Evolutionary conservation across 2,888 invertebrate species (phyloP).

Genomic region (Drosophila neonasuta): DNA sequence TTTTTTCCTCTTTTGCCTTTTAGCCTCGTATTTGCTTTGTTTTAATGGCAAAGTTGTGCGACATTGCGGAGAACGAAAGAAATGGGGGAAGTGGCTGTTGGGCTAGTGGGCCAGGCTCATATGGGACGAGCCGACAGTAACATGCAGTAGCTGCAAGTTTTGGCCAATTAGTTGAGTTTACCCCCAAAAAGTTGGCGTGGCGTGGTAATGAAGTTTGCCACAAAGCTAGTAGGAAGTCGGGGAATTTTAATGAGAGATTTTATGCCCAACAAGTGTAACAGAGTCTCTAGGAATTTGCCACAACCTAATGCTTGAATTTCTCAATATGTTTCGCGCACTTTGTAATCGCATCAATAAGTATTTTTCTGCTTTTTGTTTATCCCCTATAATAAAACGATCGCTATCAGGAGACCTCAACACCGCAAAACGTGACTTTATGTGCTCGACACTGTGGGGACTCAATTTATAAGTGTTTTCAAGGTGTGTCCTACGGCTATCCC

Average conservation of each 20-base stretch:
- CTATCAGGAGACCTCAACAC: conserved; percentile 32
- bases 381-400: conserved; percentile 27
- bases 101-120: conserved; percentile 32
- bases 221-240: conserved; percentile 8
- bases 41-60: conserved; percentile 48
- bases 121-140: conserved; percentile 53
- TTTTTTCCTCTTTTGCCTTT: conserved; percentile 42
- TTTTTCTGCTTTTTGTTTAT: neutral
- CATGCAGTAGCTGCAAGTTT: conserved; percentile 69
- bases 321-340: conserved; percentile 15
- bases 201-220: conserved; percentile 33
- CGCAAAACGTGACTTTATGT: conserved; percentile 64
- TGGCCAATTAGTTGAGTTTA: conserved; percentile 54
- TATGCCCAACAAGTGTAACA: conserved; percentile 27
- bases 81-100: neutral
- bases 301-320: conserved; percentile 19
- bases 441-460: conserved; percentile 45
- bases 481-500: conserved; percentile 56
- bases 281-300: conserved; percentile 3
- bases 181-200: conserved; percentile 36
- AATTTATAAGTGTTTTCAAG: conserved; percentile 53
- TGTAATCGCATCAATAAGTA: conserved; percentile 26
- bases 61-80: neutral
- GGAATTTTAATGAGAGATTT: conserved; percentile 41
- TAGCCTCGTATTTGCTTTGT: conserved; percentile 55